Percentiles rank a stretch among this genome's conserved stretches.
Evolutionary conservation across 2,888 invertebrate genomes (phyloP).

Genomic region (Stenotaenia linearis): DNA sequence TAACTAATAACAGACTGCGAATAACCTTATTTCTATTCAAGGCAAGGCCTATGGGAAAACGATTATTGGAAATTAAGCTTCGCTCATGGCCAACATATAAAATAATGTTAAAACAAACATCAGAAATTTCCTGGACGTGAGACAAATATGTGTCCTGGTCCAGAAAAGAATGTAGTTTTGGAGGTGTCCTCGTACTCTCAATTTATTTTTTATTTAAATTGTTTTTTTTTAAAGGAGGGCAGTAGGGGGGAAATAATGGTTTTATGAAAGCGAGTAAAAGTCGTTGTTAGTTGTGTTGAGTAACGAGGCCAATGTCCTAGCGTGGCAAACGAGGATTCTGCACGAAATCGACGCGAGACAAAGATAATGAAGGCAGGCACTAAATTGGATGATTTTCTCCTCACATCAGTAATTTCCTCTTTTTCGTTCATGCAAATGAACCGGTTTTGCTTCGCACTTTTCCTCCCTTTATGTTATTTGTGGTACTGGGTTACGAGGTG

Average conservation of each 20-base stretch:
- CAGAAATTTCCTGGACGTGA: too few relatives aligned
- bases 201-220: neutral
- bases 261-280: neutral
- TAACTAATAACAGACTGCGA: too few relatives aligned
- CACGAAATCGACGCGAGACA: neutral
- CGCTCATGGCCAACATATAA: too few relatives aligned
- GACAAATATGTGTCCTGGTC: too few relatives aligned
- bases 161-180: too few relatives aligned
- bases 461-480: neutral
- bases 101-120: too few relatives aligned
- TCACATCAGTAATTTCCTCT: neutral
- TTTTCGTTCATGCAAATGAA: neutral
- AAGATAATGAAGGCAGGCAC: neutral
- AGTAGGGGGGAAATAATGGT: neutral
- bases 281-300: neutral
- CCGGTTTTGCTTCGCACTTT: neutral
- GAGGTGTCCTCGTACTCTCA: neutral
- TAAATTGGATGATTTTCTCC: neutral
- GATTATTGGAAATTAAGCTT: too few relatives aligned
- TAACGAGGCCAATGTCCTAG: neutral
- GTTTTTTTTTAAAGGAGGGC: neutral
- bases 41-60: too few relatives aligned
- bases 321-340: neutral
- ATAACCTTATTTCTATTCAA: too few relatives aligned
- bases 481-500: neutral